Evolutionary conservation across 2,888 invertebrate species (phyloP).

Genomic region (Apotomis turbidana): DNA sequence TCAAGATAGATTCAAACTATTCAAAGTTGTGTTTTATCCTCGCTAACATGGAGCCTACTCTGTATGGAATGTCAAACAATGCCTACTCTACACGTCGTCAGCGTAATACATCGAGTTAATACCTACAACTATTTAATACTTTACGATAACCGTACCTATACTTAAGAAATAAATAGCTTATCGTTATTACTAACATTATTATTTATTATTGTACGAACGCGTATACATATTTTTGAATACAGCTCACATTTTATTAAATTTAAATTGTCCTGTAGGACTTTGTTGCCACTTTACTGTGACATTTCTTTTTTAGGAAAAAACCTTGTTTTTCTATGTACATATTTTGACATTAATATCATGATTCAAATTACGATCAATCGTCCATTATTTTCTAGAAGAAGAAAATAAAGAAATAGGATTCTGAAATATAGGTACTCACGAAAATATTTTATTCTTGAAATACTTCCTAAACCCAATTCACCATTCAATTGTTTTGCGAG

Average conservation of each 20-base stretch:
- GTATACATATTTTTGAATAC: constrained; percentile 82
- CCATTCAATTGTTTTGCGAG: too few species aligned
- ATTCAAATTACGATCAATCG: not conserved
- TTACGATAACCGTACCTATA: constrained; percentile 56
- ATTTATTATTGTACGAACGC: constrained; percentile 82
- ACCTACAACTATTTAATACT: constrained; percentile 61
- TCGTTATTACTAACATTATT: constrained; percentile 60
- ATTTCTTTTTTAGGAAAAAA: constrained; percentile 1
- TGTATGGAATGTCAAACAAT: constrained; percentile 44
- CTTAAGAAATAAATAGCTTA: constrained; percentile 78
- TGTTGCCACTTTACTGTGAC: constrained; percentile 37
- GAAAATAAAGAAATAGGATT: not conserved
- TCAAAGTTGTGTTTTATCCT: not conserved
- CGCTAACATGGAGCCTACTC: constrained; percentile 31
- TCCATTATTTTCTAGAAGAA: not conserved
- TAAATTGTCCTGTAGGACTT: constrained; percentile 40
- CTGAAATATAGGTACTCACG: not conserved
- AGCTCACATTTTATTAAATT: constrained; percentile 60
- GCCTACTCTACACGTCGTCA: constrained; percentile 43
- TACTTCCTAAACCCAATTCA: too few species aligned
- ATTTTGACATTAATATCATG: not conserved
- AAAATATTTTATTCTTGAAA: too few species aligned
- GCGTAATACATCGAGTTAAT: constrained; percentile 61
- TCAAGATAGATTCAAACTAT: constrained; percentile 1
- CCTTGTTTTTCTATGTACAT: constrained; percentile 3